phyloP scores from a whole-genome alignment of 2,888 invertebrate species.

The Dicyrtomina minuta region DNA sequence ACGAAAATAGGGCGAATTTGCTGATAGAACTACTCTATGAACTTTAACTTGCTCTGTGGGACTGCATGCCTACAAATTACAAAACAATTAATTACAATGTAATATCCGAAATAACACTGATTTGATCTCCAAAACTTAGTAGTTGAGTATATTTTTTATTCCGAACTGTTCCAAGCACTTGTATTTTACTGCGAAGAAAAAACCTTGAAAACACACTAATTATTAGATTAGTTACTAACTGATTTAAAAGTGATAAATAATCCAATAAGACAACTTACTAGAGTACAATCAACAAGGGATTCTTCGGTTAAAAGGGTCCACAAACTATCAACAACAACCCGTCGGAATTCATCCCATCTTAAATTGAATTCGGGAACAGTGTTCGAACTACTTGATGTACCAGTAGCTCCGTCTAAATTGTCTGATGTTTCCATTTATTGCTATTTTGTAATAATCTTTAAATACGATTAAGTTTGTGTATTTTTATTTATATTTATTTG shows the following conservation, averaged over 20 bases:
- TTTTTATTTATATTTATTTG: background rate
- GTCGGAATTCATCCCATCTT: slow-evolving; percentile 50
- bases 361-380: slow-evolving; percentile 31
- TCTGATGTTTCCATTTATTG: slow-evolving; percentile 34
- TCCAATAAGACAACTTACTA: too few species aligned
- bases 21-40: slow-evolving; percentile 51
- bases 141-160: too few species aligned
- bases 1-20: slow-evolving; percentile 51
- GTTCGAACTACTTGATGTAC: slow-evolving; percentile 25
- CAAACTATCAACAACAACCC: slow-evolving; percentile 51
- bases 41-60: slow-evolving; percentile 52
- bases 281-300: slow-evolving; percentile 51
- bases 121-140: too few species aligned
- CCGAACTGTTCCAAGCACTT: too few species aligned
- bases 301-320: slow-evolving; percentile 51
- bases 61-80: slow-evolving; percentile 46
- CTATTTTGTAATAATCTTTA: background rate
- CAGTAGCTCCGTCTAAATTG: slow-evolving; percentile 24
- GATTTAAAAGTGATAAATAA: too few species aligned
- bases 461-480: slow-evolving; percentile 1
- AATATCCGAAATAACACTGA: background rate
- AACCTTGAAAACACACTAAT: too few species aligned
- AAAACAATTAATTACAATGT: background rate
- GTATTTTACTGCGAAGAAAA: too few species aligned
- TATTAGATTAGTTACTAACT: too few species aligned